Evolutionary conservation across 2,888 invertebrate genomes (phyloP).

Genomic region (Nematopogon swammerdamellus): DNA sequence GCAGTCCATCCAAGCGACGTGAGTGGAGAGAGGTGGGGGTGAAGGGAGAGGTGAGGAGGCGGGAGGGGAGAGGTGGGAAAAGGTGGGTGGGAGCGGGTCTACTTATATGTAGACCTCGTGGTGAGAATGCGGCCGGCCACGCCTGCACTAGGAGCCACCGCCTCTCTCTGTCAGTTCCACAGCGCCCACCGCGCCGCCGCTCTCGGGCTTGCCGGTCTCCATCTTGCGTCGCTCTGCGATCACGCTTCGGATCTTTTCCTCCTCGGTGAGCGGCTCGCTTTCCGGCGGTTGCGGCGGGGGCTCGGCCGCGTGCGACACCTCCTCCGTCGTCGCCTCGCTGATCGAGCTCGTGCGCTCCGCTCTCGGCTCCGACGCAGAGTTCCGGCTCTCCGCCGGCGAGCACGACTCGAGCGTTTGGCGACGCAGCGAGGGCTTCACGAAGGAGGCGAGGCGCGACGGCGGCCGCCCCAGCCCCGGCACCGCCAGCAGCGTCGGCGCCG

Average conservation of each 20-base stretch:
- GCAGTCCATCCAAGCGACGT: neutral
- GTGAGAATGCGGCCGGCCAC: conserved; percentile 50
- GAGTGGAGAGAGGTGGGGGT: neutral
- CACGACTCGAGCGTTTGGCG: neutral
- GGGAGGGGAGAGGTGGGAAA: conserved; percentile 10
- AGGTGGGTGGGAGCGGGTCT: conserved; percentile 16
- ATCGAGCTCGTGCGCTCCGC: conserved; percentile 20
- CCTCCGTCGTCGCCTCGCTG: conserved; percentile 21
- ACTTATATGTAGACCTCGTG: conserved; percentile 53
- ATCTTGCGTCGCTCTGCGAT: conserved; percentile 60
- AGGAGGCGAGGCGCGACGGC: conserved; percentile 20
- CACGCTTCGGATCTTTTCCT: conserved; percentile 58
- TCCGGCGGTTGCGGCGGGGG: conserved; percentile 21
- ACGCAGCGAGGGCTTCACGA: neutral
- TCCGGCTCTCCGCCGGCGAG: neutral
- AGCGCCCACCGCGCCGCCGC: conserved; percentile 15
- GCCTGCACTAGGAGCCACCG: conserved; percentile 50
- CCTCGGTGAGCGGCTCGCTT: conserved; percentile 32
- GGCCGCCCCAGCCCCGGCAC: conserved; percentile 28
- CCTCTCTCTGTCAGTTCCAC: conserved; percentile 43
- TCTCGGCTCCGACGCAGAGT: conserved; percentile 30
- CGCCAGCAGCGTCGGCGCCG: conserved; percentile 31
- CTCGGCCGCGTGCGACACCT: conserved; percentile 12
- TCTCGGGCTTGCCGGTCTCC: conserved; percentile 38
- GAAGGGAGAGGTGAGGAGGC: neutral